Evolutionary conservation across 2,113 vertebrate species (phyloP).

Genomic region (Microcebus tavaratra): DNA sequence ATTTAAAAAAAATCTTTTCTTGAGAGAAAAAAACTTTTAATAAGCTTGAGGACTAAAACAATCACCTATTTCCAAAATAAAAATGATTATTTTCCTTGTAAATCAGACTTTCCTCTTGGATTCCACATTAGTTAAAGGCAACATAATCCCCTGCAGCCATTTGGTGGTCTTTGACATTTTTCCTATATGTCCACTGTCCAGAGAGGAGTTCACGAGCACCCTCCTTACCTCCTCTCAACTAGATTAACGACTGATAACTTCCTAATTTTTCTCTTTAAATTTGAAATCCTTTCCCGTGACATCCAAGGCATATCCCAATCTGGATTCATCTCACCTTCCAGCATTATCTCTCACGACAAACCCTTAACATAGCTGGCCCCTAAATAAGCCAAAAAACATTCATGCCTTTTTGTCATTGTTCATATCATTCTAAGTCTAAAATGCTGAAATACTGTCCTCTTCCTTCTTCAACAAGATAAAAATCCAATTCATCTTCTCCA

Average conservation of each 20-base stretch:
- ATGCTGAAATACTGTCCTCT: neutral
- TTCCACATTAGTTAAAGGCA: neutral
- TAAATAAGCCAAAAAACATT: slow-evolving; percentile 3
- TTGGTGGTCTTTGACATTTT: neutral
- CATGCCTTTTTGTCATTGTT: neutral
- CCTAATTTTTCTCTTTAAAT: neutral
- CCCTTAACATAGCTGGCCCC: neutral
- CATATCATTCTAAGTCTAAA: neutral
- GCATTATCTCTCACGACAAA: neutral
- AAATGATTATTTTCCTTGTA: slow-evolving; percentile 32
- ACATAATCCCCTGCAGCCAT: neutral
- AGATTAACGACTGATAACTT: neutral
- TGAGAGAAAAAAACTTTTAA: neutral
- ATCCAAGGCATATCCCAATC: neutral
- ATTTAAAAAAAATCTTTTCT: slow-evolving; percentile 32
- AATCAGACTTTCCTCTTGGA: neutral
- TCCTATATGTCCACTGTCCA: neutral
- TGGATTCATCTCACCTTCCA: neutral
- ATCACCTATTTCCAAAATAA: slow-evolving; percentile 12
- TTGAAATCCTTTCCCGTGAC: neutral
- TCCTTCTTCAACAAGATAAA: neutral
- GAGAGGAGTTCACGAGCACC: neutral
- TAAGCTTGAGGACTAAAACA: neutral
- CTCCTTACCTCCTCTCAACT: neutral
- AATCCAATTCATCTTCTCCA: neutral